phyloP scores from a whole-genome alignment of 2,113 vertebrate genomes.

The Romanogobio albipinnatus region DNA sequence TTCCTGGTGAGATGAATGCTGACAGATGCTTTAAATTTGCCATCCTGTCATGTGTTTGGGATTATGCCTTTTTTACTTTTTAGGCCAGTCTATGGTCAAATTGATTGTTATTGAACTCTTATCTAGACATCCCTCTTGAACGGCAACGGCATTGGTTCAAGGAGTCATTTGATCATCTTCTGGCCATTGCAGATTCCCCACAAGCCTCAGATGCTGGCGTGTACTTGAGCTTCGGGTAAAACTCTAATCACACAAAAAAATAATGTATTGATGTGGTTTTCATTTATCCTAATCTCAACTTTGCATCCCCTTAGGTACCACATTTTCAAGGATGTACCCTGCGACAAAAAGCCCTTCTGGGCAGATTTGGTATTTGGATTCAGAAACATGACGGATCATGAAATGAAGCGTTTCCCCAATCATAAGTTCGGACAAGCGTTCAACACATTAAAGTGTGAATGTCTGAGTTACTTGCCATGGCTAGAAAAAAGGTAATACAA shows the following conservation, averaged over 20 bases:
- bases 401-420: constrained; percentile 84
- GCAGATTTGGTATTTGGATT: constrained; percentile 86
- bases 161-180: constrained; percentile 85
- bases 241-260: background rate
- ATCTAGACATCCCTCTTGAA: constrained; percentile 76
- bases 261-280: background rate
- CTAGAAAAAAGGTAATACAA: constrained; percentile 83
- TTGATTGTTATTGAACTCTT: background rate
- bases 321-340: constrained; percentile 81
- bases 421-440: constrained; percentile 86
- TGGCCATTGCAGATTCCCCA: constrained; percentile 77
- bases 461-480: constrained; percentile 86
- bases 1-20: constrained; percentile 75
- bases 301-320: constrained; percentile 78
- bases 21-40: background rate
- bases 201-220: constrained; percentile 84
- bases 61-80: background rate
- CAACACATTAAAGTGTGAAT: constrained; percentile 89
- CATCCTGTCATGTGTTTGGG: background rate
- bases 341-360: constrained; percentile 83
- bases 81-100: background rate
- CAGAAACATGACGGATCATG: constrained; percentile 79
- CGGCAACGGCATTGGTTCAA: constrained; percentile 85
- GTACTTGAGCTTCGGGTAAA: constrained; percentile 87
- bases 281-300: background rate